Percentiles rank a stretch among this genome's conserved stretches.
Evolutionary conservation across 2,797 vertebrate genomes (phyloP).

Genomic region (Gallirallus australis): DNA sequence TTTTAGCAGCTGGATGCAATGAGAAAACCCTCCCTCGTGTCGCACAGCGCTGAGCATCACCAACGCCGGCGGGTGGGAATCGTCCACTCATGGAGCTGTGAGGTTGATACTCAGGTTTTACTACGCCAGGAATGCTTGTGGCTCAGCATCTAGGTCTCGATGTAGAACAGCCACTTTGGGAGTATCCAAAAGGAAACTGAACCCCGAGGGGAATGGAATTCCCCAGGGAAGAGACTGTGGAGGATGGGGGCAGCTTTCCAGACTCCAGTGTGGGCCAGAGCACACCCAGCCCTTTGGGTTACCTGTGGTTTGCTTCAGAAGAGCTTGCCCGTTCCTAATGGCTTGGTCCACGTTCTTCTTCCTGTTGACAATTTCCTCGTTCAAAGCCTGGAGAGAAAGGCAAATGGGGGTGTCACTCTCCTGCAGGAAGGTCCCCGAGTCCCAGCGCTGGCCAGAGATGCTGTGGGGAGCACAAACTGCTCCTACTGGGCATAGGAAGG

Average conservation of each 20-base stretch:
- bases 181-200: not conserved
- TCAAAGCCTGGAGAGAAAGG: slow-evolving; percentile 84
- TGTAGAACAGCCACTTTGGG: not conserved
- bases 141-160: not conserved
- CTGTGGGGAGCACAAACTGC: not conserved
- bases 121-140: not conserved
- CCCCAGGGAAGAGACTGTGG: not conserved
- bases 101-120: not conserved
- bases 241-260: not conserved
- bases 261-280: not conserved
- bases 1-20: slow-evolving; percentile 52
- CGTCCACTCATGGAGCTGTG: not conserved
- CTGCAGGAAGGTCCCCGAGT: not conserved
- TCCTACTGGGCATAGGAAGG: not conserved
- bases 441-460: not conserved
- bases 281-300: not conserved
- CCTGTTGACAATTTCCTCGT: slow-evolving; percentile 95
- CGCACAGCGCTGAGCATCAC: not conserved
- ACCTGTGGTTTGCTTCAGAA: slow-evolving; percentile 99
- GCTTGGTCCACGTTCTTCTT: slow-evolving; percentile 98
- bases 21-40: not conserved
- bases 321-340: slow-evolving; percentile 94
- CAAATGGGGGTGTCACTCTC: not conserved
- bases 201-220: not conserved
- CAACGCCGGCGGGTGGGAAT: not conserved